phyloP scores from a whole-genome alignment of 1,140 invertebrate species.

The Drosophila orosa region DNA sequence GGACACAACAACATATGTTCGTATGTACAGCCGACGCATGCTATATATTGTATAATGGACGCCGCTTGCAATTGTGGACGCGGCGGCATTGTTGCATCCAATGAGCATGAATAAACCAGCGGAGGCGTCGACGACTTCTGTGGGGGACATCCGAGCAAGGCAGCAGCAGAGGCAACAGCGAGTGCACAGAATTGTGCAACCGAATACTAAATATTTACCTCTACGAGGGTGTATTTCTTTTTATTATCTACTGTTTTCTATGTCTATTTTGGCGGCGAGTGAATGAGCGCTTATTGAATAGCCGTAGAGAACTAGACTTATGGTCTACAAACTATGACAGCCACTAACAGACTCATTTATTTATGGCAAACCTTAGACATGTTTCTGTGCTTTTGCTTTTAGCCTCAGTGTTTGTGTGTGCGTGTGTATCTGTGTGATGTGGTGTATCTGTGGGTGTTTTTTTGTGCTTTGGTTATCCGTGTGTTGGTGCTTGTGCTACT shows the following conservation, averaged over 20 bases:
- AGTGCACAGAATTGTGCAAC: slow-evolving; percentile 47
- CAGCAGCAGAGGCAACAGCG: slow-evolving; percentile 7
- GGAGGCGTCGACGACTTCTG: slow-evolving; percentile 36
- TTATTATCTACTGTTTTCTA: slow-evolving; percentile 11
- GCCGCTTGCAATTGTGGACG: slow-evolving; percentile 34
- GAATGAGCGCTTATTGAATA: slow-evolving; percentile 67
- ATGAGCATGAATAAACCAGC: slow-evolving; percentile 40
- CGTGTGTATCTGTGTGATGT: slow-evolving; percentile 14
- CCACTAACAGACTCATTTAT: slow-evolving; percentile 37
- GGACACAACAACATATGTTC: neutral
- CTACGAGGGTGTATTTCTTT: neutral
- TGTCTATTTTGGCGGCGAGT: slow-evolving; percentile 8
- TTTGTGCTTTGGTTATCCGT: slow-evolving; percentile 39
- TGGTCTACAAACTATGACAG: slow-evolving; percentile 47
- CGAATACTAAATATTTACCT: slow-evolving; percentile 32
- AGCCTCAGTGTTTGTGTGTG: slow-evolving; percentile 43
- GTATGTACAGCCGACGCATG: neutral
- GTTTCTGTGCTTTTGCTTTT: slow-evolving; percentile 55
- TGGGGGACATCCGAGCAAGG: slow-evolving; percentile 22
- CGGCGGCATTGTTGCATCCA: slow-evolving; percentile 41
- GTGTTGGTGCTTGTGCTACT: slow-evolving; percentile 52
- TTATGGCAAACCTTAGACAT: slow-evolving; percentile 76
- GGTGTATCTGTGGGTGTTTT: slow-evolving; percentile 22
- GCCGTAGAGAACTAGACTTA: slow-evolving; percentile 58
- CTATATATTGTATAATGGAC: slow-evolving; percentile 15